phyloP scores from a whole-genome alignment of 2,888 invertebrate species.

The Polyommatus icarus region DNA sequence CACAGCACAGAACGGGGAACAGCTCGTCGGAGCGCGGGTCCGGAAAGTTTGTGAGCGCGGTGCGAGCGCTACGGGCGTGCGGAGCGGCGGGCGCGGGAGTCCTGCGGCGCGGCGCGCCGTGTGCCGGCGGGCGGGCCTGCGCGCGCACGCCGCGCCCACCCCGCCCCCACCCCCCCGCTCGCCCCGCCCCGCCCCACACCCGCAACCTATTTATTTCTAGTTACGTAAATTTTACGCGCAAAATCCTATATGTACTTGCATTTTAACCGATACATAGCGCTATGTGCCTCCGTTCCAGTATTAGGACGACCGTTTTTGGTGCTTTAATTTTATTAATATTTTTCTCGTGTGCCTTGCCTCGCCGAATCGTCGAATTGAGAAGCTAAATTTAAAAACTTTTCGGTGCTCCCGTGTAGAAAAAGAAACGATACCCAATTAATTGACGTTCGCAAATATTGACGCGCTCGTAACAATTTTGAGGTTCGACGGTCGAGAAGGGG shows the following conservation, averaged over 20 bases:
- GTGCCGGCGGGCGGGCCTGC: constrained; percentile 55
- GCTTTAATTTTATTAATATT: constrained; percentile 4
- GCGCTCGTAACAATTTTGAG: constrained; percentile 18
- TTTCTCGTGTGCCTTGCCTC: not conserved
- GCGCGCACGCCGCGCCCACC: constrained; percentile 72
- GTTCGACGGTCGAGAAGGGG: not conserved
- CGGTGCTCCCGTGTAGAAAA: not conserved
- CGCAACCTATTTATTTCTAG: constrained; percentile 81
- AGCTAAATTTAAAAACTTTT: not conserved
- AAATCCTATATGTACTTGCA: constrained; percentile 75
- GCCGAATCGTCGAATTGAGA: not conserved
- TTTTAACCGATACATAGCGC: constrained; percentile 57
- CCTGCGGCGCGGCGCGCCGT: constrained; percentile 72
- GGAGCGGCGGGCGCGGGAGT: constrained; percentile 65
- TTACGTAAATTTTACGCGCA: constrained; percentile 81
- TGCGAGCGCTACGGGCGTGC: constrained; percentile 55
- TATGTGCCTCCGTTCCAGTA: not conserved
- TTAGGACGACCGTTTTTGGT: not conserved
- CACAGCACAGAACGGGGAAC: constrained; percentile 60
- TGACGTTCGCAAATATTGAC: constrained; percentile 11
- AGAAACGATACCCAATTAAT: constrained; percentile 15
- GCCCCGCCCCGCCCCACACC: constrained; percentile 77
- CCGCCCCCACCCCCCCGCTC: constrained; percentile 65
- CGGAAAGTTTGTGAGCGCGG: constrained; percentile 62
- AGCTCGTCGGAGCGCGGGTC: constrained; percentile 54